These are phyloP conservation scores for Liparis tanakae DNA, from an alignment of 2,797 vertebrate genomes.

Conservation along the genomic window DNA sequence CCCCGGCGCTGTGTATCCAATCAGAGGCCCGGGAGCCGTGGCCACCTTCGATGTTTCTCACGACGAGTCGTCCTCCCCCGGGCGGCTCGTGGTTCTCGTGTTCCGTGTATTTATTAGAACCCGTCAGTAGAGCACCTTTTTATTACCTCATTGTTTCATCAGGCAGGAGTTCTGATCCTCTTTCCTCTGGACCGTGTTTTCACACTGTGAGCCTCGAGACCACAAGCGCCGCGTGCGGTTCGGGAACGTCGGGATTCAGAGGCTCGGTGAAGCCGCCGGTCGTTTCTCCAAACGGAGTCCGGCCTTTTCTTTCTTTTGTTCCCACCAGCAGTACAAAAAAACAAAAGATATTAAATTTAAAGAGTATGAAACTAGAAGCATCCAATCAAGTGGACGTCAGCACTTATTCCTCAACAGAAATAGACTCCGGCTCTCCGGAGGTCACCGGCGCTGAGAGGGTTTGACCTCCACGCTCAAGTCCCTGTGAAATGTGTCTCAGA, in stretches of 20 bases:
- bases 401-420: neutral
- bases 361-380: neutral
- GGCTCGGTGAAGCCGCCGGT: neutral
- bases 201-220: constrained; percentile 44
- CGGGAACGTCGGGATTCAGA: neutral
- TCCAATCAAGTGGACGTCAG: neutral
- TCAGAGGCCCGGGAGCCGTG: constrained; percentile 60
- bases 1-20: constrained; percentile 37
- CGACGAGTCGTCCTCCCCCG: constrained; percentile 8
- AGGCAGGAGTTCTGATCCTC: constrained; percentile 9
- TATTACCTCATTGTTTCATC: constrained; percentile 49
- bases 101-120: constrained; percentile 52
- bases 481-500: constrained; percentile 9
- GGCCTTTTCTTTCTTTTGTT: neutral
- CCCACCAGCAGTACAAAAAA: neutral
- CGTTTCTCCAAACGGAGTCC: neutral
- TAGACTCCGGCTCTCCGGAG: neutral
- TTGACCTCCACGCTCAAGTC: neutral
- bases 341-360: neutral
- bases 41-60: constrained; percentile 9
- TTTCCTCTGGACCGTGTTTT: constrained; percentile 30
- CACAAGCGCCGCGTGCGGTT: too few species aligned
- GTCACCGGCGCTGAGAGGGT: too few species aligned
- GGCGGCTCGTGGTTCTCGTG: constrained; percentile 16
- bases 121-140: constrained; percentile 41